Percentiles rank a stretch among this genome's conserved stretches.
phyloP scores from a whole-genome alignment of 2,888 invertebrate genomes.

The Ophraella communa region DNA sequence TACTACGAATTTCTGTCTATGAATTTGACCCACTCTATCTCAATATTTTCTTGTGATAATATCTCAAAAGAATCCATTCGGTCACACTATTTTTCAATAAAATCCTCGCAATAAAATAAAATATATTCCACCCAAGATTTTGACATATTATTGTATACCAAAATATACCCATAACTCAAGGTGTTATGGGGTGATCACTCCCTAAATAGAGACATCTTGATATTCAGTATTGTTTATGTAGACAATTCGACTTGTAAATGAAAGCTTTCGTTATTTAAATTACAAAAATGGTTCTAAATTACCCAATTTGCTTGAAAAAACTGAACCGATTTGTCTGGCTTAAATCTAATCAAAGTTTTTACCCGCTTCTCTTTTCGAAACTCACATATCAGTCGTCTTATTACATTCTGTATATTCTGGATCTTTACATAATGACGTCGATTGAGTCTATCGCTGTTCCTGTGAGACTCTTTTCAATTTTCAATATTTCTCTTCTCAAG shows the following conservation, averaged over 20 bases:
- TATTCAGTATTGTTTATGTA: no score
- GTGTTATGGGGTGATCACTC: neutral
- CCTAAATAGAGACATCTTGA: neutral
- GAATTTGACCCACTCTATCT: no score
- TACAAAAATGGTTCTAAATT: no score
- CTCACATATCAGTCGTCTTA: slow-evolving; percentile 43
- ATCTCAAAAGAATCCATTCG: neutral
- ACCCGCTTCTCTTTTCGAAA: slow-evolving; percentile 26
- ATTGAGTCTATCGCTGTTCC: slow-evolving; percentile 59
- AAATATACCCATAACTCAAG: neutral
- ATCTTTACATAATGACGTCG: slow-evolving; percentile 58
- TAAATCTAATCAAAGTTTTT: neutral
- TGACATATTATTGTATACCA: slow-evolving; percentile 21
- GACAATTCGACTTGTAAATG: no score
- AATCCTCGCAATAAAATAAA: slow-evolving; percentile 1
- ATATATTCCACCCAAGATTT: slow-evolving; percentile 18
- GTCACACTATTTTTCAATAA: neutral
- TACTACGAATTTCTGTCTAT: no score
- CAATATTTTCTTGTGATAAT: no score
- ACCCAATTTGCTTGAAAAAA: neutral
- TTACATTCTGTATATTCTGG: slow-evolving; percentile 52
- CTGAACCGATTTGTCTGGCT: neutral
- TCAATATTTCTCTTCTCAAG: slow-evolving; percentile 61
- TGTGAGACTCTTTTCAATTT: slow-evolving; percentile 61
- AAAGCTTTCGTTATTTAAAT: no score